Conservation (phyloP, 1,140 invertebrate species). For the Augochlora pura region DNA sequence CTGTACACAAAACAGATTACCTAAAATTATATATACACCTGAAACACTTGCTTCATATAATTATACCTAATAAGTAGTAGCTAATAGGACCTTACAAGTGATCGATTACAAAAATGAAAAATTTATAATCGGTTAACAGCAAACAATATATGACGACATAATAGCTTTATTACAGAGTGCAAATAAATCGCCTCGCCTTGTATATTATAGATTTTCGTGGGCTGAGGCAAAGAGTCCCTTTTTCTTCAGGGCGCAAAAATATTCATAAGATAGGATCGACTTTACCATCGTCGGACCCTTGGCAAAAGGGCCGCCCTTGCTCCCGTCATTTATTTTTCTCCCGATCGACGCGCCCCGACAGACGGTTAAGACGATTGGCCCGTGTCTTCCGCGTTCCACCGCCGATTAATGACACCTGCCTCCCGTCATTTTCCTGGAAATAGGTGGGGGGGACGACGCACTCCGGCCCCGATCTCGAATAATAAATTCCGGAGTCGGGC, state of each 20-base stretch:
- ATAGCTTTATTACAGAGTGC: too few species aligned
- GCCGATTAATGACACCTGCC: constrained; percentile 34
- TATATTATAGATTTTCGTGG: too few species aligned
- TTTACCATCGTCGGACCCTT: neutral
- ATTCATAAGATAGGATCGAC: neutral
- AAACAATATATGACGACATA: too few species aligned
- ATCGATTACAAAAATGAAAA: too few species aligned
- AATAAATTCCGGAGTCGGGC: constrained; percentile 24
- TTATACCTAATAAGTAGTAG: too few species aligned
- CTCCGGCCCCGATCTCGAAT: neutral
- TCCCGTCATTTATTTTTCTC: neutral
- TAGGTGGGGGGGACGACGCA: neutral
- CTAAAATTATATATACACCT: too few species aligned
- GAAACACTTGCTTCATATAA: too few species aligned
- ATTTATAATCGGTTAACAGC: too few species aligned
- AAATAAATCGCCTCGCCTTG: too few species aligned
- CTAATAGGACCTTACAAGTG: too few species aligned
- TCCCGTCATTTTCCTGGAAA: constrained; percentile 15
- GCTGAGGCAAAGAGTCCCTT: neutral
- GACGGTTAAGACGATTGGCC: neutral
- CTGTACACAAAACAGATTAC: too few species aligned
- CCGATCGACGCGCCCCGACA: neutral
- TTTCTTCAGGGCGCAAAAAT: neutral
- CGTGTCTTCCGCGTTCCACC: constrained; percentile 9
- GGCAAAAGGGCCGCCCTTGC: neutral